phyloP scores from a whole-genome alignment of 1,140 invertebrate genomes.

The Zeugodacus cucurbitae region DNA sequence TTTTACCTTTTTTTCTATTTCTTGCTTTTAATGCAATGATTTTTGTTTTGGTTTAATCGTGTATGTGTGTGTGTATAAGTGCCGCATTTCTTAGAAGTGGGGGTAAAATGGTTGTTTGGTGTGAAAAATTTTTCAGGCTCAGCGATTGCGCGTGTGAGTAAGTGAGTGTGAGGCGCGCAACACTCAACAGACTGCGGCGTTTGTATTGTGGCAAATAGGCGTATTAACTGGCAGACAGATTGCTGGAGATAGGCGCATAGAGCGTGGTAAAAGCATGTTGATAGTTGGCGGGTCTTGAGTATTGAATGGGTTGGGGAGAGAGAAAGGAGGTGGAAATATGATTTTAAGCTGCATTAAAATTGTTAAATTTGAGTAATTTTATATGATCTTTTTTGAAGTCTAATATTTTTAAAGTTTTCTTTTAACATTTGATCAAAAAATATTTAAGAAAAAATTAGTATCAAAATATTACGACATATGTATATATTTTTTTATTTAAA shows the following conservation, averaged over 20 bases:
- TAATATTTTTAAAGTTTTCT: too few relatives aligned
- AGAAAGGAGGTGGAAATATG: not conserved
- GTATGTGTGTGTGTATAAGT: too few relatives aligned
- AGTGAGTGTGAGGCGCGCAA: not conserved
- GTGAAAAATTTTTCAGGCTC: slow-evolving; percentile 30
- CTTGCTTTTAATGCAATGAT: not conserved
- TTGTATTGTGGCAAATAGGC: slow-evolving; percentile 33
- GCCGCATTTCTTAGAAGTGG: slow-evolving; percentile 29
- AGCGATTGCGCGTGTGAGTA: not conserved
- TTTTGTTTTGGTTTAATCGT: not conserved
- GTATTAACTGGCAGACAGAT: slow-evolving; percentile 26
- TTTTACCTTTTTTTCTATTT: not conserved
- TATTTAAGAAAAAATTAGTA: too few relatives aligned
- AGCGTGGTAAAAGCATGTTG: not conserved
- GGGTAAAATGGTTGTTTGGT: slow-evolving; percentile 26
- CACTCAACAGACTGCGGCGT: not conserved
- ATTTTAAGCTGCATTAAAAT: too few relatives aligned
- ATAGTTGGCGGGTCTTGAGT: not conserved
- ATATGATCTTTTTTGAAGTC: too few relatives aligned
- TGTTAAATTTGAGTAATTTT: too few relatives aligned
- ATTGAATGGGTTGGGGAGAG: not conserved
- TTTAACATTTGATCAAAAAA: too few relatives aligned
- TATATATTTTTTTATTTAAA: too few relatives aligned
- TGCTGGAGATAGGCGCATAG: not conserved
- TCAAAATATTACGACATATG: too few relatives aligned